These are phyloP conservation scores for Diachasmimorpha longicaudata DNA, from an alignment of 1,140 invertebrate species.

Conservation along the genomic window DNA sequence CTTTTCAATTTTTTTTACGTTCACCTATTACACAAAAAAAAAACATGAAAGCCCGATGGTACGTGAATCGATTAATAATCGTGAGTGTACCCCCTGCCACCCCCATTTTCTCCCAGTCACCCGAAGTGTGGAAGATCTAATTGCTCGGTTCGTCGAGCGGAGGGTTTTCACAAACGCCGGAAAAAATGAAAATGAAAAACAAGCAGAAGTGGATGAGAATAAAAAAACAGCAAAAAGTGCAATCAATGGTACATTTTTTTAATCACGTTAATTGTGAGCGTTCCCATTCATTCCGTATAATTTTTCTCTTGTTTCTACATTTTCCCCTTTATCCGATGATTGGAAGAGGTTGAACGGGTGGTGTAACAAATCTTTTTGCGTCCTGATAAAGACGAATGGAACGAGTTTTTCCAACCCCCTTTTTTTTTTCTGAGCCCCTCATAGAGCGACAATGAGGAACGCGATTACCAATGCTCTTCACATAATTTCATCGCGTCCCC, in stretches of 20 bases:
- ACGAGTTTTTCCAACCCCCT: background rate
- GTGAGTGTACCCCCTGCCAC: background rate
- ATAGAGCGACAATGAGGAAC: background rate
- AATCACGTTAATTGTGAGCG: background rate
- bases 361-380: too few species aligned
- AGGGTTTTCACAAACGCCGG: background rate
- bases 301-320: background rate
- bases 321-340: background rate
- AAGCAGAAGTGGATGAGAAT: background rate
- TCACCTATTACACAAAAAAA: background rate
- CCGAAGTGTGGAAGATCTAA: conserved; percentile 12
- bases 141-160: conserved; percentile 17
- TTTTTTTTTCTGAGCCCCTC: background rate
- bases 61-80: conserved; percentile 9
- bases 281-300: background rate
- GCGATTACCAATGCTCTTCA: conserved; percentile 6
- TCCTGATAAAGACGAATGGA: background rate
- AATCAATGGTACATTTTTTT: conserved; percentile 5
- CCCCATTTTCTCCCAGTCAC: background rate
- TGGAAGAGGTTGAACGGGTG: background rate
- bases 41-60: background rate
- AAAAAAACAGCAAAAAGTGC: background rate
- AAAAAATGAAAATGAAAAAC: conserved; percentile 9
- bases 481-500: conserved; percentile 3
- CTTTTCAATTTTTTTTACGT: background rate